Evolutionary conservation across 2,797 vertebrate genomes (phyloP).

Genomic region (Melanogrammus aeglefinus): DNA sequence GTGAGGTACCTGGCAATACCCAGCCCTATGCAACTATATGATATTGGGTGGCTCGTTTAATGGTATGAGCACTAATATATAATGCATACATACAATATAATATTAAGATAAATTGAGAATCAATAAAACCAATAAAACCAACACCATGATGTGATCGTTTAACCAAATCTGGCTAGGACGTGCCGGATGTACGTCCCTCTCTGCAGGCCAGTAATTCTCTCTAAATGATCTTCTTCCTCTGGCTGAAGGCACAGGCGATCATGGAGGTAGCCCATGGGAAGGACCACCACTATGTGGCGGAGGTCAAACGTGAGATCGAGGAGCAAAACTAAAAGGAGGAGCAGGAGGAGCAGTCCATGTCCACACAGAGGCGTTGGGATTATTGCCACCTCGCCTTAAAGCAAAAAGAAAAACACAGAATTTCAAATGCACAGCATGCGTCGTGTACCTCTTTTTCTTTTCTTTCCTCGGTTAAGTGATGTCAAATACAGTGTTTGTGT

Average conservation of each 20-base stretch:
- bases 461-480: neutral
- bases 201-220: neutral
- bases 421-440: conserved; percentile 2
- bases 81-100: neutral
- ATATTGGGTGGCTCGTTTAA: neutral
- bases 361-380: neutral
- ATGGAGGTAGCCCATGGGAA: conserved; percentile 97
- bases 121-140: neutral
- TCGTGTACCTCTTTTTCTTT: neutral
- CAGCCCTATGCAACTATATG: neutral
- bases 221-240: conserved; percentile 13
- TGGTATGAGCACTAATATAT: neutral
- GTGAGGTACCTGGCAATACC: no score
- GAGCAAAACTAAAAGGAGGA: conserved; percentile 63
- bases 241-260: conserved; percentile 85
- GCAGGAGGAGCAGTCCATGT: conserved; percentile 20
- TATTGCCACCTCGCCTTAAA: neutral
- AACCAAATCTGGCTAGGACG: neutral
- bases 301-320: conserved; percentile 91
- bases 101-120: neutral
- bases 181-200: neutral
- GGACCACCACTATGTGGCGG: conserved; percentile 92
- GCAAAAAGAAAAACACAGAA: neutral
- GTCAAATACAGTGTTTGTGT: conserved; percentile 1
- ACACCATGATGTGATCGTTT: neutral